Base-by-base conservation (phyloP, 2,797 vertebrate genomes). In the Channa striata region DNA sequence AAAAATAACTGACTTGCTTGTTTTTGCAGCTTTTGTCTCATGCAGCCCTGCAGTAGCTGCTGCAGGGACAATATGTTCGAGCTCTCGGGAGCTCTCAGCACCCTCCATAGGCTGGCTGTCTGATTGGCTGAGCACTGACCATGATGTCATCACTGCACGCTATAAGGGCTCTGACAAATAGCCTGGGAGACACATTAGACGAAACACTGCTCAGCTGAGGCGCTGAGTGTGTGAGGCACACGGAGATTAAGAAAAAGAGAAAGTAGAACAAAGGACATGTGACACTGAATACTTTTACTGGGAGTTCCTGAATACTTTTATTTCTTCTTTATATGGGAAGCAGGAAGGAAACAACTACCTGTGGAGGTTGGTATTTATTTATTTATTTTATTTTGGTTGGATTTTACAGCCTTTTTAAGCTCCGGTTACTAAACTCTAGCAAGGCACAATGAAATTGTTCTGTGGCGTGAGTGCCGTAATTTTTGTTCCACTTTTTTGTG, bases 141-240 rank as follows among this genome's bases (percentile, higher is more conserved):
- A 72, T 95, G 94, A 95, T 94, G 94, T 95, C 94, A 95, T 85
- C 82, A 68, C 87, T 84, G 90, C 89, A 90, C 56, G 72, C 82
- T 94, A 95, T 94, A 95, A 94, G 93, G 87, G 91, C 91, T 92
- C 90, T 92, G 92, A 93, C 92, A 93, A 93, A 92, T 90, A 94
- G 92, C 86, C 90, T 83, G 87, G 68, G 87, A 95, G 94, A 87
- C 89, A 91, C 91, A 92, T 89, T 87, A 88, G 92, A 84, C 61
- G 86, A 88, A 91, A 90, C 85, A 76, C 87, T 47, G 83, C 86
- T 89, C 73, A 76, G 75, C 80, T 60, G 86, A 89, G 75, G 67
- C 81, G 71, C 85, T 63, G 84, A 77, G 74, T 66, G 77, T 83
- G 83, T 64, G 83, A 87, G 73, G 74, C 48, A 59, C 36, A 64